phyloP scores from a whole-genome alignment of 2,113 vertebrate genomes.

The Myiagra hebetior region DNA sequence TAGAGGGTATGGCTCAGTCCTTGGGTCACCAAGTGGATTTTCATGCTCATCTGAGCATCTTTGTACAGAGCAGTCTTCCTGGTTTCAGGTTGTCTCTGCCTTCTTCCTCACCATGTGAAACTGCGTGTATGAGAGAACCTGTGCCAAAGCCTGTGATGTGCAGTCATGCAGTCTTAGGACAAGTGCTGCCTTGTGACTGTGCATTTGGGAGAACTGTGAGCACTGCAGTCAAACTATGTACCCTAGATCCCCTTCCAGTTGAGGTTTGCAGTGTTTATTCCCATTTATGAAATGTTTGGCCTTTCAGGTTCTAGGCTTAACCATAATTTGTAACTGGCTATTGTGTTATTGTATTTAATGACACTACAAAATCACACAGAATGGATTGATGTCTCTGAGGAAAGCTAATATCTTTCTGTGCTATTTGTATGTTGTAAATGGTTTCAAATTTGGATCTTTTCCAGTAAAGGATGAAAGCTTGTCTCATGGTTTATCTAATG shows the following conservation, averaged over 20 bases:
- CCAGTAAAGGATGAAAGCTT: neutral
- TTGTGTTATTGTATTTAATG: neutral
- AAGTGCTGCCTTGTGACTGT: accelerated
- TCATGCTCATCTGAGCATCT: neutral
- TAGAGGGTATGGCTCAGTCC: neutral
- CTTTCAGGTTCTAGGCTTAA: neutral
- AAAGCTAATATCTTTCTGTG: neutral
- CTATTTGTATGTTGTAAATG: neutral
- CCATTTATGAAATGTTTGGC: neutral
- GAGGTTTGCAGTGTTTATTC: neutral
- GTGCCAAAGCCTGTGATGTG: neutral
- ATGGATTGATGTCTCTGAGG: neutral
- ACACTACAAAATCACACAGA: neutral
- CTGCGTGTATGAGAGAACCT: neutral
- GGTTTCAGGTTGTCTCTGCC: neutral
- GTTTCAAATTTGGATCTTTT: neutral
- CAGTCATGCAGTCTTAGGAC: no score
- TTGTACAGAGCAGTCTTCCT: neutral
- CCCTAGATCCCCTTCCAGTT: neutral
- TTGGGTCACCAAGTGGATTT: neutral
- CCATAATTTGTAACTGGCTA: neutral
- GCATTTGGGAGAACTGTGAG: neutral
- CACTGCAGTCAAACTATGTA: neutral
- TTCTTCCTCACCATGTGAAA: neutral
- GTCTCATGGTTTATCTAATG: neutral